These are phyloP conservation scores for Stratiomys singularior DNA, from an alignment of 2,888 invertebrate genomes.

Conservation along the genomic window DNA sequence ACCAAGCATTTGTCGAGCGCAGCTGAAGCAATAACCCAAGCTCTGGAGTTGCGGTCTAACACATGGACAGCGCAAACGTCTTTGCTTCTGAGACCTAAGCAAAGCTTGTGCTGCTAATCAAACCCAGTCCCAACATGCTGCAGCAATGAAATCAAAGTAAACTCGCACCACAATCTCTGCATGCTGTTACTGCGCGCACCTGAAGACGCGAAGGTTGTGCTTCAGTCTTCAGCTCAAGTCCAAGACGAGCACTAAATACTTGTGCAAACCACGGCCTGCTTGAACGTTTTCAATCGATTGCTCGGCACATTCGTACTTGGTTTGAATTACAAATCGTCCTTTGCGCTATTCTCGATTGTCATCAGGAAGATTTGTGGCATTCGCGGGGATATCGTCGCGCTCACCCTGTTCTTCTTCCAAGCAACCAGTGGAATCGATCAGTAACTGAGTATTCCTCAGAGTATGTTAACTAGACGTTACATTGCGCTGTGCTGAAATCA, in stretches of 20 bases:
- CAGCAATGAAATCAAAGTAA: conserved; percentile 11
- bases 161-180: not conserved
- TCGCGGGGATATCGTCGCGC: no score
- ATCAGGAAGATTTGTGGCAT: no score
- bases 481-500: no score
- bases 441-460: no score
- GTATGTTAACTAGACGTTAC: no score
- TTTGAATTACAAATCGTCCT: not conserved
- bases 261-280: not conserved
- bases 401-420: no score
- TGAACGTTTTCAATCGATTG: not conserved
- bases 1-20: no score
- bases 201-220: not conserved
- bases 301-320: not conserved
- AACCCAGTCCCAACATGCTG: not conserved
- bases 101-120: not conserved
- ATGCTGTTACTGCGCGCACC: not conserved
- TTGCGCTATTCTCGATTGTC: not conserved
- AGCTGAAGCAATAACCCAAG: not conserved
- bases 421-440: no score
- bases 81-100: not conserved
- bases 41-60: not conserved
- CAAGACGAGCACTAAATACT: conserved; percentile 11
- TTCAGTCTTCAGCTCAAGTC: conserved; percentile 16
- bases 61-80: not conserved